Base-by-base conservation (phyloP, 2,797 vertebrate species). In the Mus caroli region DNA sequence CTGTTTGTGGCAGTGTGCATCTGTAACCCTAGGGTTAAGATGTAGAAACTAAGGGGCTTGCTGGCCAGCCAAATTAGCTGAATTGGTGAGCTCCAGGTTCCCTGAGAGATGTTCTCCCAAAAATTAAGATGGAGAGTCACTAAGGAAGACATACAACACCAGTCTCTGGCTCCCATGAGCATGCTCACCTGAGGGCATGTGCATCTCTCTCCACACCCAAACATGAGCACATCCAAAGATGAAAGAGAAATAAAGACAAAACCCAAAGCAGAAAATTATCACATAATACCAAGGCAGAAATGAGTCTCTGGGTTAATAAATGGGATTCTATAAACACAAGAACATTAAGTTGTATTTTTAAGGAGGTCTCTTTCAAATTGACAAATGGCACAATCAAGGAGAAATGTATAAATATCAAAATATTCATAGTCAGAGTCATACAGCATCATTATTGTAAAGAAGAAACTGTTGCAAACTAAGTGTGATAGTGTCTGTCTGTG, bases 211-310 rank as follows among this genome's bases (percentile, higher is more conserved):
- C 15, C 54, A 54, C 54, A 54, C 54, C 15, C 14, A 67, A 19
- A 31, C 85, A 56, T 17, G 15, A 5, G 11, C 15, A 56, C 67
- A 40, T 10, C 58, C n/a, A 40, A 56, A 75, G 50, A 78, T 3
- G 28, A 46, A 69, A 94, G 90, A 75, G 1, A 79, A 7, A 76
- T 3, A 79, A 82, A 83, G 58, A 85, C 12, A 91, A 85, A 92
- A 95, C 82, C n/a, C 83, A 76, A 43, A 76, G 17, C 37, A 46
- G 46, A 82, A 34, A 92, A 90, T 52, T 54, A 15, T 46, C 69
- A 84, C 64, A 87, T 77, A 73, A 89, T 93, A 50, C 26, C 13
- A 95, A 95, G 94, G 40, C 80, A 95, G 43, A 94, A 62, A 73
- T 73, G 46, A 87, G 1, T 88, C 19, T 73, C 73, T 43, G 94